Evolutionary conservation across 2,797 vertebrate genomes (phyloP).

Genomic region (Pachyuromys duprasi): DNA sequence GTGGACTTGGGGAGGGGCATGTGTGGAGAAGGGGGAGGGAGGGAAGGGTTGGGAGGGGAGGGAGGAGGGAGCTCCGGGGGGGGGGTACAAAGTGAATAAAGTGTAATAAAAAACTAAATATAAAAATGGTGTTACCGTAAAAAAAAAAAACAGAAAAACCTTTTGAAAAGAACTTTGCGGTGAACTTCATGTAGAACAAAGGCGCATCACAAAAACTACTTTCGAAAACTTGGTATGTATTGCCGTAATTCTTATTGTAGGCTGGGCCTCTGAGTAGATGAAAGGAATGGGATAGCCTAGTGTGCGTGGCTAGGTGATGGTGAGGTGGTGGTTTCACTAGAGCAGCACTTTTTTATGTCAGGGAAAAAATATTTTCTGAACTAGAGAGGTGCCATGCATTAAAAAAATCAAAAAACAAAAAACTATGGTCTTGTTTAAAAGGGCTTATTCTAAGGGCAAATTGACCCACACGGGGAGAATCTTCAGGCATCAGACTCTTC

Average conservation of each 20-base stretch:
- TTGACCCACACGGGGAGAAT: background rate
- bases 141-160: no score
- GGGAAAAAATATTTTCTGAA: background rate
- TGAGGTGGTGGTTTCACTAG: background rate
- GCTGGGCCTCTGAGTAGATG: background rate
- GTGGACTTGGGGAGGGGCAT: no score
- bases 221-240: background rate
- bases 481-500: background rate
- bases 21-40: no score
- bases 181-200: background rate
- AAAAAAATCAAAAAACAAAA: background rate
- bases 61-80: no score
- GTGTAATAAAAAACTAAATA: no score
- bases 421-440: background rate
- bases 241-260: background rate
- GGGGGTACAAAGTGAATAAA: no score
- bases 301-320: background rate
- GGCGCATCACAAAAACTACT: background rate
- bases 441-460: background rate
- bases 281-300: background rate
- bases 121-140: no score
- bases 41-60: no score
- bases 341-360: rapidly evolving
- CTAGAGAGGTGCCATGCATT: background rate
- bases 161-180: background rate